Evolutionary conservation across 2,113 vertebrate genomes (phyloP), one percentile per base, ranked within the genome.

Genomic region (Brachirus orientalis): DNA sequence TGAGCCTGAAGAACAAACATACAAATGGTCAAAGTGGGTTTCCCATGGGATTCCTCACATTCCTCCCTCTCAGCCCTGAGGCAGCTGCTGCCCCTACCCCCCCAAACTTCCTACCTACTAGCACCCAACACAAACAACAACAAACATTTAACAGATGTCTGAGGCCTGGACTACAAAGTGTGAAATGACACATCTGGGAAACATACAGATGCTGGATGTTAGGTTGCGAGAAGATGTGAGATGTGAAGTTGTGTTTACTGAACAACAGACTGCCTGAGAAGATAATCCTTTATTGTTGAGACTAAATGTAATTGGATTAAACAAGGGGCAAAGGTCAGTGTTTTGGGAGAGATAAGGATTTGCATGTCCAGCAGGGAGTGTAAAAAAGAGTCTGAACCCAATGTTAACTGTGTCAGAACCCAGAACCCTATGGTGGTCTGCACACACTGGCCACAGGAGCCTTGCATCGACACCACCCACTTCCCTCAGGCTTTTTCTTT

Each of bases 41-140:
- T 84, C 72, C 80, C 77, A 50, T 45, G 53, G 58, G 76, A 92
- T 91, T 91, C 87, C 72, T 75, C n/a, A 75, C 82, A 92, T 92
- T 92, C 89, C 74, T 88, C 38, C n/a, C 75, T 56, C 72, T 76
- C 75, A 64, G 63, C 75, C 86, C 71, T 4, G 69, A 80, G 85
- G 85, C 83, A 78, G 79, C 84, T 85, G 80, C 84, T 85, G 86
- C 66, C 77, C 75, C 69, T 28, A 2, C 76, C 71, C 65, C 72
- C 83, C 87, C 84, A 78, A 69, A 87, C 71, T 54, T 53, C 20
- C 55, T 59, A 18, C 45, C 68, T 51, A 79, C 36, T 45, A 17
- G 67, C 38, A 18, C 28, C 36, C 19, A 51, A 55, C n/a, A 65
- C 45, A 47, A 47, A 43, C 5, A 60, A 9, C 43, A 11, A 12